Evolutionary conservation across 2,797 vertebrate genomes (phyloP).

Genomic region (Psittacula derbiana): DNA sequence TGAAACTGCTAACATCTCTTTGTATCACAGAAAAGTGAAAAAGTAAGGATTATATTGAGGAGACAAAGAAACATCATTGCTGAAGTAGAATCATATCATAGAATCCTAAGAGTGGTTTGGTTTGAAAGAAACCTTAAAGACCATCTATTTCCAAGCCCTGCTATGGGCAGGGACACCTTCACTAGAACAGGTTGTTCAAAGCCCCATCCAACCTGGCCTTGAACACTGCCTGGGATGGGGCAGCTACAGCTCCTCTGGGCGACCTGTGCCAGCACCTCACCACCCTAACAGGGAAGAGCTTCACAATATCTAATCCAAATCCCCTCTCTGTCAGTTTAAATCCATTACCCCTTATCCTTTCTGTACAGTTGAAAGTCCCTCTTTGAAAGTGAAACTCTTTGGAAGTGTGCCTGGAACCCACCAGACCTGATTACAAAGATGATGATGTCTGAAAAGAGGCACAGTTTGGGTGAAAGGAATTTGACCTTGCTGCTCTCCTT

Average conservation of each 20-base stretch:
- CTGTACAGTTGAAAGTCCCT: background rate
- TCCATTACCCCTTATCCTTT: background rate
- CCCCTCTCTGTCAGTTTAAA: background rate
- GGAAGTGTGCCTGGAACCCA: background rate
- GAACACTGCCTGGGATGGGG: background rate
- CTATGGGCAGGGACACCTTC: no score
- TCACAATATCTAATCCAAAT: background rate
- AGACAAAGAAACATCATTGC: background rate
- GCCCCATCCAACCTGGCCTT: accelerated
- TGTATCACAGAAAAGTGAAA: background rate
- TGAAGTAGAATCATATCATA: background rate
- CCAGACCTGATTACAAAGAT: accelerated
- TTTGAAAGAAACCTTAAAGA: background rate
- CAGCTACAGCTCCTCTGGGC: background rate
- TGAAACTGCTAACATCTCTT: background rate
- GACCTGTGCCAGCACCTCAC: background rate
- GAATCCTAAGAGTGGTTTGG: background rate
- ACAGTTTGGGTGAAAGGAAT: accelerated
- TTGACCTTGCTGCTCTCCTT: background rate
- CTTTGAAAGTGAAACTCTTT: background rate
- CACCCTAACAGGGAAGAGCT: background rate
- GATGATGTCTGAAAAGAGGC: background rate
- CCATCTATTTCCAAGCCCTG: background rate
- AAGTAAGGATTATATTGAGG: no score
- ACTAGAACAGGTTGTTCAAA: background rate